A percentile compares a stretch with the other conserved stretches of the same genome.
These are phyloP conservation scores for Sinodicranocentrus sp. DNA, from an alignment of 2,888 invertebrate species.

Conservation along the genomic window DNA sequence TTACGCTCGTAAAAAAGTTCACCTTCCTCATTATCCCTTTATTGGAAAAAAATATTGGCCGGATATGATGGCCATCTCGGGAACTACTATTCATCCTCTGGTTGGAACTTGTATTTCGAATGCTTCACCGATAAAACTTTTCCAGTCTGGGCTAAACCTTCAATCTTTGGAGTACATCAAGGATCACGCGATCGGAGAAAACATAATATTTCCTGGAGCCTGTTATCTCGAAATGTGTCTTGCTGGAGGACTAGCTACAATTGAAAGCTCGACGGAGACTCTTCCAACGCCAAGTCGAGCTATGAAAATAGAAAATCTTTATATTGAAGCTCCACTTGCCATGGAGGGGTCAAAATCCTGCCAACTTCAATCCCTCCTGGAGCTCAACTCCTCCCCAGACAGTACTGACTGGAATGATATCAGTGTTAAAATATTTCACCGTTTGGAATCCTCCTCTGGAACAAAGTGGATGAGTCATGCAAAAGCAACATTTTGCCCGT, in stretches of 20 bases:
- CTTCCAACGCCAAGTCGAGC: neutral
- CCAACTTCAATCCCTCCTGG: conserved; percentile 20
- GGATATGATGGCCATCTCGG: neutral
- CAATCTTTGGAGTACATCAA: neutral
- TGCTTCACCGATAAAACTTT: neutral
- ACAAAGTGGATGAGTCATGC: conserved; percentile 26
- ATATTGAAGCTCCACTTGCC: neutral
- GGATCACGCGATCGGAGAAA: conserved; percentile 44
- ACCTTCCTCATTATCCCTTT: conserved; percentile 59
- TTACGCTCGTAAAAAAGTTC: neutral
- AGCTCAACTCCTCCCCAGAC: neutral
- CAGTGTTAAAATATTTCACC: neutral
- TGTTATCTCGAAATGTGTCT: conserved; percentile 31
- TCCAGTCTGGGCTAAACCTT: conserved; percentile 15
- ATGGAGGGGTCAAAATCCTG: conserved; percentile 4
- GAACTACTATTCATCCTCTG: neutral
- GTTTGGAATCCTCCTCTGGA: neutral
- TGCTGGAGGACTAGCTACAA: conserved; percentile 9
- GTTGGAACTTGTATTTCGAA: neutral
- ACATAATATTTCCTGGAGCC: conserved; percentile 20
- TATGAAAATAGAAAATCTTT: neutral
- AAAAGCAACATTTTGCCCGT: neutral
- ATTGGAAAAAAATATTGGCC: conserved; percentile 55
- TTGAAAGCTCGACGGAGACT: neutral
- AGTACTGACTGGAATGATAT: neutral